A percentile compares a stretch with the other conserved stretches of the same genome.
Conservation (phyloP, 2,797 vertebrate genomes). For the Smutsia temminckii region DNA sequence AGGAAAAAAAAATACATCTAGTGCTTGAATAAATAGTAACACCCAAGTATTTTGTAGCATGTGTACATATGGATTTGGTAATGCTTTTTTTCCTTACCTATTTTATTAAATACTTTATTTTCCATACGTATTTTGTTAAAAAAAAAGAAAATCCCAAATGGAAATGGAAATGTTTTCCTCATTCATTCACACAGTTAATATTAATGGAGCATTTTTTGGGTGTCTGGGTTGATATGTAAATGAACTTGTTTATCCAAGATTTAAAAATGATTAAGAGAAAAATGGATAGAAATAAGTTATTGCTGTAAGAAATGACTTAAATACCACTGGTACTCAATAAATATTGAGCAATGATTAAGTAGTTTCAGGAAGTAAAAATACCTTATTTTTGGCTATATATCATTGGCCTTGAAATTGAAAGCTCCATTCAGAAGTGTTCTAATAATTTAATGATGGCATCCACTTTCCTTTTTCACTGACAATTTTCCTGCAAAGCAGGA, state of each 20-base stretch:
- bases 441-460: neutral
- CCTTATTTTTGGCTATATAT: neutral
- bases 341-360: neutral
- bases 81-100: neutral
- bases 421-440: neutral
- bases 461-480: slow-evolving; percentile 49
- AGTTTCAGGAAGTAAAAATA: slow-evolving; percentile 33
- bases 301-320: neutral
- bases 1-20: neutral
- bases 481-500: slow-evolving; percentile 44
- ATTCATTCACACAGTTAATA: neutral
- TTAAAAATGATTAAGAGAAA: neutral
- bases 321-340: neutral
- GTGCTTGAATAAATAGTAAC: slow-evolving; percentile 38
- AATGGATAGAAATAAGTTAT: neutral
- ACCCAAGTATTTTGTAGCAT: neutral
- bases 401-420: slow-evolving; percentile 37
- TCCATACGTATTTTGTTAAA: slow-evolving; percentile 24
- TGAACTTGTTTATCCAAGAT: neutral
- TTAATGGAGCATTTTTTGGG: neutral
- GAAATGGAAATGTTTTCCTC: neutral
- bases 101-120: slow-evolving; percentile 47
- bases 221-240: neutral
- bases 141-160: neutral
- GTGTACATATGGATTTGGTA: neutral